These are phyloP conservation scores for Arvicola amphibius DNA, from an alignment of 2,797 vertebrate genomes.

Conservation along the genomic window DNA sequence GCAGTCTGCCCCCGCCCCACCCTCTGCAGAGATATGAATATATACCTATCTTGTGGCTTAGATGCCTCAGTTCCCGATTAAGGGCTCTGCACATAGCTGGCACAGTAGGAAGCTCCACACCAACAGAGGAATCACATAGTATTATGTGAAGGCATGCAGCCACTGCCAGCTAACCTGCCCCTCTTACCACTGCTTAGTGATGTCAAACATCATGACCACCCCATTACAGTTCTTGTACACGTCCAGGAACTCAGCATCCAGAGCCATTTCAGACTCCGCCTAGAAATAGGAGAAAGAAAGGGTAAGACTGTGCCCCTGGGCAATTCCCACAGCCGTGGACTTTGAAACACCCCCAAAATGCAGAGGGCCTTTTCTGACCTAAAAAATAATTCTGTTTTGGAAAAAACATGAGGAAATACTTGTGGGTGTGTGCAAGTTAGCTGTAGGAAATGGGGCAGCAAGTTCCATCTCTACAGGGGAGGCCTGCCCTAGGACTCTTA, in stretches of 20 bases:
- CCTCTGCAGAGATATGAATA: neutral
- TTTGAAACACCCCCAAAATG: neutral
- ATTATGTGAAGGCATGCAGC: neutral
- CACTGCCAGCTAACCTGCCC: neutral
- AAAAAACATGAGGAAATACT: neutral
- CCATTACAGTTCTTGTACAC: slow-evolving; percentile 99
- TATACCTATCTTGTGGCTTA: neutral
- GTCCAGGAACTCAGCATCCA: slow-evolving; percentile 98
- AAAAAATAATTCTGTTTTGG: neutral
- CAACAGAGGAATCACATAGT: neutral
- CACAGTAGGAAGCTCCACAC: neutral
- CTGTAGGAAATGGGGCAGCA: neutral
- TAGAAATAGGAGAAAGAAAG: slow-evolving; percentile 74
- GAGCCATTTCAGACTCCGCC: slow-evolving; percentile 95
- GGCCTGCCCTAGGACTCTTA: neutral
- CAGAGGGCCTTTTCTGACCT: neutral
- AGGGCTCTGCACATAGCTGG: neutral
- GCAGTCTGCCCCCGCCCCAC: neutral
- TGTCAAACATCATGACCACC: slow-evolving; percentile 99
- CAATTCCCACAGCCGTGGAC: neutral
- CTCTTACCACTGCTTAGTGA: slow-evolving; percentile 98
- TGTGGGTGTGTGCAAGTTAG: neutral
- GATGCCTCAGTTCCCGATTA: no score
- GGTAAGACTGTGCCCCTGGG: neutral
- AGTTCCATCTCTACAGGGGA: neutral